Percentiles rank a stretch among this genome's conserved stretches.
Evolutionary conservation across 2,888 invertebrate genomes (phyloP).

Genomic region (Nomada fabriciana): DNA sequence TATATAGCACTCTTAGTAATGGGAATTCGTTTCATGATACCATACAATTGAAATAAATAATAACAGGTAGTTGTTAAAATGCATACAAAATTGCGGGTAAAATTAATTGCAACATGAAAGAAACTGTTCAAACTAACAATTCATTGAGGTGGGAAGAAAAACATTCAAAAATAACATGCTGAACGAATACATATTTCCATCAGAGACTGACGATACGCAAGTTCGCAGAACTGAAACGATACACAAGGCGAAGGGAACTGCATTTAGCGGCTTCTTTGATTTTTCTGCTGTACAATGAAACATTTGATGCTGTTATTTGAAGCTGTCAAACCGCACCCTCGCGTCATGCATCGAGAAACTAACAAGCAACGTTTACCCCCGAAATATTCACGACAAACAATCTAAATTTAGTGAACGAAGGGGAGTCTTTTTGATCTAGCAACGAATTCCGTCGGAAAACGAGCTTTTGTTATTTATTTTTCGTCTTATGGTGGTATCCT

Average conservation of each 20-base stretch:
- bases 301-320: conserved; percentile 46
- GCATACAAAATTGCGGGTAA: neutral
- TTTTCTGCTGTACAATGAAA: conserved; percentile 36
- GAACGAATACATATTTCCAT: neutral
- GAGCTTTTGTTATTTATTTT: neutral
- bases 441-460: conserved; percentile 15
- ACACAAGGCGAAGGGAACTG: conserved; percentile 4
- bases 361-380: conserved; percentile 39
- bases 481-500: no score
- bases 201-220: neutral
- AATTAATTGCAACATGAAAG: neutral
- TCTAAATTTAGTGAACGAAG: conserved; percentile 53
- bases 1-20: no score
- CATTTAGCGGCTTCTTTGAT: conserved; percentile 42
- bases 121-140: neutral
- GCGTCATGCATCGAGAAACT: conserved; percentile 28
- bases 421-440: conserved; percentile 19
- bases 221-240: conserved; percentile 26
- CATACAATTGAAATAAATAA: no score
- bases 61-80: neutral
- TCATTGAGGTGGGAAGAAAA: neutral
- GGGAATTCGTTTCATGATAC: neutral
- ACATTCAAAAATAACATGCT: neutral
- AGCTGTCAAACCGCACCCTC: conserved; percentile 54
- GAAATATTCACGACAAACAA: conserved; percentile 54